phyloP scores from a whole-genome alignment of 1,140 invertebrate genomes.

The Aphaenogaster rudis region DNA sequence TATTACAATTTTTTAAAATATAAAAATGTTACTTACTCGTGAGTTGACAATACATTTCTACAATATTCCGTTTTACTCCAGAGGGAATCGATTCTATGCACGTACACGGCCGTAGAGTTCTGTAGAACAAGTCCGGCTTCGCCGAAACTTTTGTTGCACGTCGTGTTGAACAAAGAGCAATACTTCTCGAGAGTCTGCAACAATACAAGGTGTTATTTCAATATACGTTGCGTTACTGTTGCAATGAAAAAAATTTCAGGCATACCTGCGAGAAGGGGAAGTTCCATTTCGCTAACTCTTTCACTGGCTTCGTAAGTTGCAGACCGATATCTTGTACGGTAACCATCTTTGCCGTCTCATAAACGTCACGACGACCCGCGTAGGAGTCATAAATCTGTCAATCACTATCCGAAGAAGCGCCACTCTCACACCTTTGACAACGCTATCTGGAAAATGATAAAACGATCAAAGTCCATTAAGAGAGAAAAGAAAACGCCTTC shows the following conservation, averaged over 20 bases:
- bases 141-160: slow-evolving; percentile 78
- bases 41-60: slow-evolving; percentile 66
- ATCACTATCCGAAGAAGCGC: neutral
- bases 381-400: slow-evolving; percentile 22
- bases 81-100: slow-evolving; percentile 80
- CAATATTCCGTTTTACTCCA: slow-evolving; percentile 74
- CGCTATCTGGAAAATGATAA: neutral
- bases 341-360: slow-evolving; percentile 70
- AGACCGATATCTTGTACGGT: slow-evolving; percentile 77
- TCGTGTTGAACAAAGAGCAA: slow-evolving; percentile 74
- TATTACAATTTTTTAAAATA: neutral
- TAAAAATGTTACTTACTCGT: slow-evolving; percentile 76
- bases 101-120: slow-evolving; percentile 83
- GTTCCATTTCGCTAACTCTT: slow-evolving; percentile 82
- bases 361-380: neutral
- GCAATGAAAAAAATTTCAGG: neutral
- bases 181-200: slow-evolving; percentile 81
- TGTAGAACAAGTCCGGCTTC: slow-evolving; percentile 83
- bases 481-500: neutral
- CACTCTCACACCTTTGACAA: neutral
- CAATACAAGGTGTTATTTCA: slow-evolving; percentile 3
- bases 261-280: slow-evolving; percentile 82
- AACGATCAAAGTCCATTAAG: neutral
- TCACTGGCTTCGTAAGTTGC: slow-evolving; percentile 81
- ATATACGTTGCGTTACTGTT: neutral